Conservation (phyloP, 2,113 vertebrate genomes). For the Hassar affinis region DNA sequence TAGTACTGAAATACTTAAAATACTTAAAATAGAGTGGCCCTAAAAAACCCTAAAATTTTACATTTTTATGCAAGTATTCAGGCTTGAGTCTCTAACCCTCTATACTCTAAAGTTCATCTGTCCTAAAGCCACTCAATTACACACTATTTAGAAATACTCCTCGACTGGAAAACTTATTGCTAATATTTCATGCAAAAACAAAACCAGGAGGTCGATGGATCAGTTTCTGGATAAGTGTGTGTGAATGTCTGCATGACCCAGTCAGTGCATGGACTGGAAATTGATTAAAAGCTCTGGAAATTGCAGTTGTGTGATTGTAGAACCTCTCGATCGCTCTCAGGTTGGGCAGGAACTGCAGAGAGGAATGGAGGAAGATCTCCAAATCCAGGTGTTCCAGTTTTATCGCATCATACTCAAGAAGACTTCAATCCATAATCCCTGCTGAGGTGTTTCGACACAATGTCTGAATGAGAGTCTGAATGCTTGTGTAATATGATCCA, state of each 20-base stretch:
- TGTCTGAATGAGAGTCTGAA: no score
- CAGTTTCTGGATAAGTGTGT: neutral
- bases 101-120: neutral
- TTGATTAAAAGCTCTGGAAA: neutral
- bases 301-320: neutral
- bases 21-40: no score
- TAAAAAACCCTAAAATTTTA: neutral
- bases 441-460: neutral
- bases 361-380: neutral
- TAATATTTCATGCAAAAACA: neutral
- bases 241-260: neutral
- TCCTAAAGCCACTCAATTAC: neutral
- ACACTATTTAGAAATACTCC: neutral
- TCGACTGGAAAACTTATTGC: neutral
- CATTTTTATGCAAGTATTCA: neutral
- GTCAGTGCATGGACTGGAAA: neutral
- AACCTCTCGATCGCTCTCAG: no score
- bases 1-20: neutral
- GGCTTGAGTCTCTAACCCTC: neutral
- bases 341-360: no score
- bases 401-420: neutral
- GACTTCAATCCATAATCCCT: neutral
- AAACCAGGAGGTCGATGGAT: neutral
- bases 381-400: neutral
- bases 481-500: neutral